Base-by-base conservation (phyloP, 2,888 invertebrate species). In the Callimorpha dominula region DNA sequence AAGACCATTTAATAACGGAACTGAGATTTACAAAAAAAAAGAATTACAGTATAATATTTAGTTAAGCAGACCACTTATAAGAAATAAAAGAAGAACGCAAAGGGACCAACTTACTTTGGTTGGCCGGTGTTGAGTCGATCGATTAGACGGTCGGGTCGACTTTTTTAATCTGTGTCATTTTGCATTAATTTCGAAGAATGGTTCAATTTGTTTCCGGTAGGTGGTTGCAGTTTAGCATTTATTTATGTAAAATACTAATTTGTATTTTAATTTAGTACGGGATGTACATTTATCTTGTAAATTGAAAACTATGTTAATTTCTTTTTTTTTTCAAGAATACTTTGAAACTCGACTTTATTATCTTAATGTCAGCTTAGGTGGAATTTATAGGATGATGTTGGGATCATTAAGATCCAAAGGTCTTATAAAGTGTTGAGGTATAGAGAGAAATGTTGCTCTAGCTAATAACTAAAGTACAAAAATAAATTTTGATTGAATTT, bases 1-100 rank as follows among this genome's bases (percentile, higher is more conserved):
- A 78, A 76, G 84, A 81, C 73, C 14, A 84, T 84, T 84, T 81
- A 75, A 65, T 74, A 82, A 83, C 84, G 84, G 83, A 84, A 84
- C 80, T 65, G 72, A 49, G 67, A 77, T 77, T 75, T 17, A 69
- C 50, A 3, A 31, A 74, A 79, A 84, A 60, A 57, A 60, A 60
- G 4, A 31, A 81, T 73, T 73, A 82, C 65, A 52, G 43, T 12
- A 11, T 6, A 0, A 11, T 6, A 0, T 14, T 0, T 50, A 78
- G 71, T 68, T 65, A 42, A 42, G 40, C 14, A 50, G 74, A 77
- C 64, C 73, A 62, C 20, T 65, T 17, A 31, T 42, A 42, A 49
- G 11, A 65, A 49, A 63, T 11, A 15, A 68, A 62, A 20, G 11
- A 49, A n/a, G 64, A 57, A 9, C 5, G 14, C n/a, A 0, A 11